These are phyloP conservation scores for Oedothorax gibbosus DNA, from an alignment of 1,140 invertebrate species.

Conservation along the genomic window DNA sequence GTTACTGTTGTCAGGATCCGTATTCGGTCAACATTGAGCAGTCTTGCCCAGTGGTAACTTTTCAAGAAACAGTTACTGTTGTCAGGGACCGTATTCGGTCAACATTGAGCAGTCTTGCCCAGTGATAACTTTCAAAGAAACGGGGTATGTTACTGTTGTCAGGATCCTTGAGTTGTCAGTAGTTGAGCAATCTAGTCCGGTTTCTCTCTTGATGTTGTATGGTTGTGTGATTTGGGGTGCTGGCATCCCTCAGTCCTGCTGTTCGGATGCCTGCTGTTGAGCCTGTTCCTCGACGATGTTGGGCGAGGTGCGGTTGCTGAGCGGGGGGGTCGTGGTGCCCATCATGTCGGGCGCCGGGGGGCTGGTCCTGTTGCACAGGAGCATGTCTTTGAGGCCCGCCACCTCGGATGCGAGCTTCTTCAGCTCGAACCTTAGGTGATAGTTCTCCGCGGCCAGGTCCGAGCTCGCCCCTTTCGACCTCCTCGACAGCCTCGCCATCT, in stretches of 20 bases:
- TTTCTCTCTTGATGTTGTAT: not conserved
- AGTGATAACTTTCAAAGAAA: constrained; percentile 3
- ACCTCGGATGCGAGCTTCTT: constrained; percentile 91
- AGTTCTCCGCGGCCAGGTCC: constrained; percentile 74
- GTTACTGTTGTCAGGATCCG: too few relatives aligned
- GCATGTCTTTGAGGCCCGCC: constrained; percentile 81
- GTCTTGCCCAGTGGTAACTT: too few relatives aligned
- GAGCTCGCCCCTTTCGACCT: constrained; percentile 13
- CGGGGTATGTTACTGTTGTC: not conserved
- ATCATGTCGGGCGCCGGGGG: constrained; percentile 37
- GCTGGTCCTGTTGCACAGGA: constrained; percentile 63
- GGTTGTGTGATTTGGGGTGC: not conserved
- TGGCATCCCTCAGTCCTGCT: not conserved
- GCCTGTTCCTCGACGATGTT: constrained; percentile 29
- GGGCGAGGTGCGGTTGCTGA: constrained; percentile 53
- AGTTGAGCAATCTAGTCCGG: not conserved
- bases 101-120: not conserved
- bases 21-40: too few relatives aligned
- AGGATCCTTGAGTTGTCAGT: not conserved
- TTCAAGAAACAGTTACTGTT: too few relatives aligned
- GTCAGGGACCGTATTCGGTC: too few relatives aligned
- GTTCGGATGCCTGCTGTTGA: not conserved
- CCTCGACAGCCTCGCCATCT: constrained; percentile 40
- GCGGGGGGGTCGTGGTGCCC: constrained; percentile 36
- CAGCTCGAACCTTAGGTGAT: constrained; percentile 84